Evolutionary conservation across 2,113 vertebrate genomes (phyloP), one percentile per base, ranked within the genome.

Genomic region (Ariopsis seemanni): DNA sequence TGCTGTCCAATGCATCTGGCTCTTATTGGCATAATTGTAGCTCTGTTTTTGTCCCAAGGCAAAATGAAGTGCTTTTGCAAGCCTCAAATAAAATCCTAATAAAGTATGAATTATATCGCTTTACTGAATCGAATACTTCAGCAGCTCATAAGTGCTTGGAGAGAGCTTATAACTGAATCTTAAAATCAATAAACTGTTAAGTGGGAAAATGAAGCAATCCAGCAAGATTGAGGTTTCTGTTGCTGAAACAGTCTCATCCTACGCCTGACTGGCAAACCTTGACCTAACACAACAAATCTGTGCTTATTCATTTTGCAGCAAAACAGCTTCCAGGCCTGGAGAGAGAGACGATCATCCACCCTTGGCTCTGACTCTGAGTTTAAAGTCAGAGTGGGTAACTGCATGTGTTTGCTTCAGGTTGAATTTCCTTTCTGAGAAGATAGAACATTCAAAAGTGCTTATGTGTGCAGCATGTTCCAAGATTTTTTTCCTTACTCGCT

Each of bases 201-300:
- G 57, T 50, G 48, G 55, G 71, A 77, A 77, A 85, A 77, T 50
- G 85, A 81, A 58, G 67, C 77, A 48, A 86, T 81, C 50, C 62
- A 71, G 27, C 20, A 30, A 69, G 62, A 77, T 71, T 81, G 48
- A 79, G 75, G 27, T 86, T 79, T 80, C 10, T 80, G 75, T 62
- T 81, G 62, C 27, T 69, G 48, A 27, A 84, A 57, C 17, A 67
- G 67, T 58, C 83, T 11, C 83, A 57, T 53, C 75, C 75, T 53
- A 65, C 62, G 30, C 63, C 77, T 57, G 48, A 79, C 77, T 57
- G 20, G 71, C 60, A 86, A 86, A 85, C 74, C 79, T 83, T 87
- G 84, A 63, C 84, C 77, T 90, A 84, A 88, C 84, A 90, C 80
- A 90, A 88, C 88, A 72, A 62, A 84, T 88, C 84, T 88, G 50